A percentile compares a stretch with the other conserved stretches of the same genome.
These are phyloP conservation scores for Plutomurus gul DNA, from an alignment of 1,140 invertebrate species.

Conservation along the genomic window DNA sequence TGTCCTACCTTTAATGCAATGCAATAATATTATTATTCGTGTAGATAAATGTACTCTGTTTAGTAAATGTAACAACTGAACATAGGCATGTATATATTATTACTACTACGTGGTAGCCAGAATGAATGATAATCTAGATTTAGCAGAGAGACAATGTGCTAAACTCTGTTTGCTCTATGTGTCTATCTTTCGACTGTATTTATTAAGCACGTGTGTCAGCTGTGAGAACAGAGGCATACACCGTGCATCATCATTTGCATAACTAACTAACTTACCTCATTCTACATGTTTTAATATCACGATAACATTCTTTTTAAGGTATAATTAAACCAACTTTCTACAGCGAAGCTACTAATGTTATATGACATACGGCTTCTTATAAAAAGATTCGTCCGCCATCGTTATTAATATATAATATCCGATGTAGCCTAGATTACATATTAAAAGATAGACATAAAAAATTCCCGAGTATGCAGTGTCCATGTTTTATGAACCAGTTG, in stretches of 20 bases:
- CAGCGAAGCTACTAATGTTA: no score
- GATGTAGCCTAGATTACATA: no score
- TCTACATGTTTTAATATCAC: neutral
- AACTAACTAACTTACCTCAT: neutral
- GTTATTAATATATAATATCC: no score
- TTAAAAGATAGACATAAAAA: no score
- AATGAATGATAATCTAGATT: no score
- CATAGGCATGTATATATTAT: no score
- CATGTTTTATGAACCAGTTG: neutral
- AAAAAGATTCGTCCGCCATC: no score
- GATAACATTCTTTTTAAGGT: conserved; percentile 5
- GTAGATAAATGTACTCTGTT: neutral
- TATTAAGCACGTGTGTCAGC: neutral
- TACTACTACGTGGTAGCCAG: no score
- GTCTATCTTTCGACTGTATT: neutral
- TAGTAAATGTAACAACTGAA: no score
- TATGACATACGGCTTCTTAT: no score
- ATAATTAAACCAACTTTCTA: neutral
- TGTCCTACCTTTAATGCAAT: conserved; percentile 1
- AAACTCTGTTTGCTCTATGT: neutral
- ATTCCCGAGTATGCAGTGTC: neutral
- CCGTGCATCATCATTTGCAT: neutral
- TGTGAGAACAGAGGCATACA: neutral
- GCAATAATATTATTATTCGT: no score
- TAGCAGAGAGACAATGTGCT: no score